Evolutionary conservation across 2,797 vertebrate genomes (phyloP), one percentile per base, ranked within the genome.

Genomic region (Dendrocincla fuliginosa): DNA sequence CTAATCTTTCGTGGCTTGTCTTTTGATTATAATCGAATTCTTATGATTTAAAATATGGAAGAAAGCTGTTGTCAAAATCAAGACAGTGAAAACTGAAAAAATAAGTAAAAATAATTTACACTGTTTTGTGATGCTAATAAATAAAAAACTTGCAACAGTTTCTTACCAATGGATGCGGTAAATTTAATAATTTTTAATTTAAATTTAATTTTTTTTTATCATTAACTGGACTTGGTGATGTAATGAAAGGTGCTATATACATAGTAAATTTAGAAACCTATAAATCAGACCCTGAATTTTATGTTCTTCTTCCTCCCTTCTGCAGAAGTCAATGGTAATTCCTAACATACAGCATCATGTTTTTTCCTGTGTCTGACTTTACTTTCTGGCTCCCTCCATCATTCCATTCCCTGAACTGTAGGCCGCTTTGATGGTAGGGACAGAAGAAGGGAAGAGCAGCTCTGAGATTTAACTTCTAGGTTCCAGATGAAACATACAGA

Each of bases 401-500:
- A 27, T 68, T 78, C 33, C 6, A 11, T 19, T 67, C 8, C 46
- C 3, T 14, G 49, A 3, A 13, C 15, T 25, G 13, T 17, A 33
- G 9, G 16, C 16, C 47, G 16, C 13, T 80, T 69, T 83, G 37
- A 30, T 46, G 27, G 19, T 0, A 0, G 6, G 15, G 9, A 13
- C 27, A 22, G 5, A 13, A 11, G 28, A 44, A 44, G 3, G 5
- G 14, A 47, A 80, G 64, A 61, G 27, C 7, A 55, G 41, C 30
- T 77, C 46, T 44, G n/a, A 71, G 33, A 37, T 68, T 64, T 52
- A 80, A 33, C 9, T 67, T 69, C 69, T 49, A 52, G 20, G 8
- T 5, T 90, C 13, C 64, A 67, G 65, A 77, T 83, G 27, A 67
- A 86, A 37, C 13, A 59, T 15, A 15, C 16, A 13, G 7, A 17